These are phyloP conservation scores for Megaleporinus macrocephalus DNA, from an alignment of 2,113 vertebrate species.

Conservation along the genomic window DNA sequence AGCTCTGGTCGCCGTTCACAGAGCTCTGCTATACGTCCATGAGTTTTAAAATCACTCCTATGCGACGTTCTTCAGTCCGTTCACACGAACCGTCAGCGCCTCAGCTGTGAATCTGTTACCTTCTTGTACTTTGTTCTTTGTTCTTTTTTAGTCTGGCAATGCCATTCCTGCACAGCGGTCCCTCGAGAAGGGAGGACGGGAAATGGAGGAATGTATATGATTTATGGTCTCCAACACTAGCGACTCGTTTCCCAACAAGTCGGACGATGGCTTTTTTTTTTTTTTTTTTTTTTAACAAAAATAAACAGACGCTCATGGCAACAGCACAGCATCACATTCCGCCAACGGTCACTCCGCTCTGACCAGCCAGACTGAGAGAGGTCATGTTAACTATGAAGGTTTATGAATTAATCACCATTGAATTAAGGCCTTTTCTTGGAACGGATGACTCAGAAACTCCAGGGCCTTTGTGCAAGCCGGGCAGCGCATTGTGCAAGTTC, in stretches of 20 bases:
- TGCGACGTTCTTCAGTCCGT: too few species aligned
- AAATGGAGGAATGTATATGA: background rate
- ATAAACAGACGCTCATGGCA: background rate
- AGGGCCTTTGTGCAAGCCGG: background rate
- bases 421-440: background rate
- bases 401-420: constrained; percentile 5
- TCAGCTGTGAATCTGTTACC: background rate
- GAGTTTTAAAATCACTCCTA: too few species aligned
- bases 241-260: background rate
- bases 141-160: background rate
- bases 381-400: constrained; percentile 12
- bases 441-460: background rate
- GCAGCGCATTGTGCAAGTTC: background rate
- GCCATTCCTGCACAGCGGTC: background rate
- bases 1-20: too few species aligned
- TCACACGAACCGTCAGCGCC: too few species aligned
- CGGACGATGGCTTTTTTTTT: too few species aligned
- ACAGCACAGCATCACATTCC: background rate
- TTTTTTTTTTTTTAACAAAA: background rate
- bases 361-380: constrained; percentile 10
- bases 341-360: background rate
- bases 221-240: background rate
- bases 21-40: too few species aligned
- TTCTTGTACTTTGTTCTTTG: too few species aligned
- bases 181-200: background rate